A percentile compares a stretch with the other conserved stretches of the same genome.
Evolutionary conservation across 2,888 invertebrate species (phyloP).

Genomic region (Eristalinus aeneus): DNA sequence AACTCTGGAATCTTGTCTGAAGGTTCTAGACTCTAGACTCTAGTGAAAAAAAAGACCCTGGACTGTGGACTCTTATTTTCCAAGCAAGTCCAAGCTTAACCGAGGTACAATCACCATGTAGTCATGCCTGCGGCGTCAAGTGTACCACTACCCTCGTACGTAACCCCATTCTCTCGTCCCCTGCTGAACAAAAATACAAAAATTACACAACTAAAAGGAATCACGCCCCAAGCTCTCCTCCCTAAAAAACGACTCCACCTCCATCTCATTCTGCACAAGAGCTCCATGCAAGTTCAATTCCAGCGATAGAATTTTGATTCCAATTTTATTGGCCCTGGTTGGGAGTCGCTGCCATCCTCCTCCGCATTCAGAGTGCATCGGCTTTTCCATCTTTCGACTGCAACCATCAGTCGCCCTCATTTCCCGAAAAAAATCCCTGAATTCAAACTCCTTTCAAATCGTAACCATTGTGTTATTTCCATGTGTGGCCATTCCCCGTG

Average conservation of each 20-base stretch:
- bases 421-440: background rate
- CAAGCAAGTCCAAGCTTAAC: too few species aligned
- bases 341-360: background rate
- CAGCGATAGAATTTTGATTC: slow-evolving; percentile 52
- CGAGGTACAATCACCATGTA: too few species aligned
- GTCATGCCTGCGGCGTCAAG: background rate
- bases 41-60: too few species aligned
- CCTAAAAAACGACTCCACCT: too few species aligned
- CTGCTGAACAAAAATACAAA: background rate
- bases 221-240: background rate
- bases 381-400: background rate
- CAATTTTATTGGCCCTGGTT: slow-evolving; percentile 48
- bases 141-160: background rate
- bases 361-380: background rate
- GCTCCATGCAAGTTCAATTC: slow-evolving; percentile 25
- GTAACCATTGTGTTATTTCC: slow-evolving; percentile 61
- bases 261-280: background rate
- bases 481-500: slow-evolving; percentile 25
- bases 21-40: too few species aligned
- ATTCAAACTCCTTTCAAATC: slow-evolving; percentile 19
- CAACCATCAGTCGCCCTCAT: background rate
- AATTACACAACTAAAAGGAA: too few species aligned
- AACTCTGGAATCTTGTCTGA: too few species aligned
- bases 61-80: too few species aligned
- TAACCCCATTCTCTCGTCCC: background rate